Base-by-base conservation (phyloP, 2,888 invertebrate genomes). In the Meiosimyza decipiens region DNA sequence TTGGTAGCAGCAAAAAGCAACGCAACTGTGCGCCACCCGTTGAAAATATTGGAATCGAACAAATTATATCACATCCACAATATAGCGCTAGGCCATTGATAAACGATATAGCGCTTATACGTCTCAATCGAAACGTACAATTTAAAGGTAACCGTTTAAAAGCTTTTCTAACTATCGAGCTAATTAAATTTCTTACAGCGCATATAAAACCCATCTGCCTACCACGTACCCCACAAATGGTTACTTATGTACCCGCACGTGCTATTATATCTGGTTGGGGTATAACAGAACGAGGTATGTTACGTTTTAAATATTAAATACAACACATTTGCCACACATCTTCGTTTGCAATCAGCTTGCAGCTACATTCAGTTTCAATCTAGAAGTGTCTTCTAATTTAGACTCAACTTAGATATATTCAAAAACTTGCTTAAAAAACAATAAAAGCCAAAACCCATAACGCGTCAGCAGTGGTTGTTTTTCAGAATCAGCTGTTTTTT, bases 31-130 rank as follows among this genome's bases (percentile, higher is more conserved):
- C 84, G 11, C 83, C 81, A 11, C 81, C 82, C 15, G 77, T 80
- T 6, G 86, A 87, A 77, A 84, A 86, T 67, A 77, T 81, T 59
- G 74, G 52, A 6, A 66, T 80, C 1, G 79, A 72, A n/a, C 69
- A 80, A 74, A 76, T 86, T 40, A 84, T 88, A 18, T 81, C 85
- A 13, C 91, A 91, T 81, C 87, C 88, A 0, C 85, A 87, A 2
- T 91, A 89, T 78, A 88, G 74, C 22, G 60, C 54, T 3, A 40
- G 74, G 0, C 81, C 77, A 52, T 77, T 86, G 18, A 83, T 85
- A 18, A 84, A 91, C 76, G 91, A 92, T 78, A 88, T 92, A 66
- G 91, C 89, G 2, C 80, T 92, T 6, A 81, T 91, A 71, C 86
- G 90, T 76, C 28, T 80, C 1, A 22, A 71, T 28, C 54, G 57